Evolutionary conservation across 2,888 invertebrate genomes (phyloP), one percentile per base, ranked within the genome.

Genomic region (Lepidocyrtinus sp.): DNA sequence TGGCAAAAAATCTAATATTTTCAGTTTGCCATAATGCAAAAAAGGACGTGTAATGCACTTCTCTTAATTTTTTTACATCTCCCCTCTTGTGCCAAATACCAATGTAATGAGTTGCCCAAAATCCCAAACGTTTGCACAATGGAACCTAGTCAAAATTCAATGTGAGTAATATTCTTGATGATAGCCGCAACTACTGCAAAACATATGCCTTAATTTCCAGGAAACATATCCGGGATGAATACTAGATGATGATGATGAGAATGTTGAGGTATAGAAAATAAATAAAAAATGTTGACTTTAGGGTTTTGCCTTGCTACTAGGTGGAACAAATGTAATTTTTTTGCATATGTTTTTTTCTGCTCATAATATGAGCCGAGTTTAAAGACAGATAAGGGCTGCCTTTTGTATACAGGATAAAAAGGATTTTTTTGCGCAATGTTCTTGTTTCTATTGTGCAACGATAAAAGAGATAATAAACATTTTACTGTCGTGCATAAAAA

Each of bases 161-260:
- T 63, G 3, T 7, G 21, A 7, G 7, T 63, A 7, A n/a, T 22
- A 7, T n/a, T 9, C 7, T 22, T 17, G n/a, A 22, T 63, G 21
- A 63, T 22, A 63, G 2, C 2, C 21, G 24, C 24, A 22, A 19
- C 22, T 22, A 7, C 2, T 21, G 46, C 64, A 64, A 64, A 21
- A 67, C 5, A 59, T 17, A 69, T 3, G 36, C 36, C 27, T 22
- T 5, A 3, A 72, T 73, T 73, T 73, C 73, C 73, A 73, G 73
- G 73, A 73, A 73, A 73, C 26, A 26, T 73, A 73, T 73, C 73
- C 74, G 65, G 65, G 74, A 65, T 36, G 72, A 27, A n/a, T n/a
- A n/a, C n/a, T n/a, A n/a, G n/a, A n/a, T n/a, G n/a, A n/a, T n/a
- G n/a, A n/a, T n/a, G n/a, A n/a, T n/a, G n/a, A n/a, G n/a, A n/a